phyloP scores from a whole-genome alignment of 1,140 invertebrate species.

The Phocides pigmalion region DNA sequence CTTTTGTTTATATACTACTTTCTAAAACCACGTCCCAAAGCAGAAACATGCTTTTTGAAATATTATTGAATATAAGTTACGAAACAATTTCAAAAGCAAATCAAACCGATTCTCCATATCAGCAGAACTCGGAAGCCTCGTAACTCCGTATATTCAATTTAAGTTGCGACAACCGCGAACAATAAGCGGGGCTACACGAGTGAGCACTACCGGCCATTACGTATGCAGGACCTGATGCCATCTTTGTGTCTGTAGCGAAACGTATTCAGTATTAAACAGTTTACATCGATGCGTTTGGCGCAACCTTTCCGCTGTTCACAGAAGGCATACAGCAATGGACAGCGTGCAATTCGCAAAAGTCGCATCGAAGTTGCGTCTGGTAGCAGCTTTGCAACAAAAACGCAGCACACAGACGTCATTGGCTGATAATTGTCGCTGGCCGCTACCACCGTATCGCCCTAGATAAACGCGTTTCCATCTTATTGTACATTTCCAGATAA shows the following conservation, averaged over 20 bases:
- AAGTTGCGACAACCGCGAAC: conserved; percentile 45
- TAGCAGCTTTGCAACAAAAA: conserved; percentile 40
- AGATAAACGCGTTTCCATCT: conserved; percentile 77
- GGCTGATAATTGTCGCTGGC: conserved; percentile 76
- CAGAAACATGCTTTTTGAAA: too few relatives aligned
- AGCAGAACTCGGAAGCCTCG: conserved; percentile 33
- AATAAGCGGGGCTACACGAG: conserved; percentile 71
- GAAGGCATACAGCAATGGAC: conserved; percentile 32
- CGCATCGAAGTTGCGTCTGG: background rate
- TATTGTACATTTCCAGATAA: conserved; percentile 75
- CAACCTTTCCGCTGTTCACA: too few relatives aligned
- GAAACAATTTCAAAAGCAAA: conserved; percentile 32
- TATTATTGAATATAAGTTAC: background rate
- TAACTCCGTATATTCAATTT: conserved; percentile 36
- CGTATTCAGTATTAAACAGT: background rate
- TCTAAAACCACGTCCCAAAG: too few relatives aligned
- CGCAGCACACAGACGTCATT: conserved; percentile 54
- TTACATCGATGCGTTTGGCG: background rate
- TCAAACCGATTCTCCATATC: conserved; percentile 34
- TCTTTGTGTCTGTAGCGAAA: conserved; percentile 29
- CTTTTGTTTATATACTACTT: too few relatives aligned
- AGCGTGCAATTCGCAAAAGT: background rate
- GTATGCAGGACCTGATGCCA: conserved; percentile 70
- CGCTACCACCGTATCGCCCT: conserved; percentile 74
- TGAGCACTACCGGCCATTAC: conserved; percentile 78